These are phyloP conservation scores for Probosciger aterrimus DNA, from an alignment of 2,113 vertebrate genomes.

Conservation along the genomic window DNA sequence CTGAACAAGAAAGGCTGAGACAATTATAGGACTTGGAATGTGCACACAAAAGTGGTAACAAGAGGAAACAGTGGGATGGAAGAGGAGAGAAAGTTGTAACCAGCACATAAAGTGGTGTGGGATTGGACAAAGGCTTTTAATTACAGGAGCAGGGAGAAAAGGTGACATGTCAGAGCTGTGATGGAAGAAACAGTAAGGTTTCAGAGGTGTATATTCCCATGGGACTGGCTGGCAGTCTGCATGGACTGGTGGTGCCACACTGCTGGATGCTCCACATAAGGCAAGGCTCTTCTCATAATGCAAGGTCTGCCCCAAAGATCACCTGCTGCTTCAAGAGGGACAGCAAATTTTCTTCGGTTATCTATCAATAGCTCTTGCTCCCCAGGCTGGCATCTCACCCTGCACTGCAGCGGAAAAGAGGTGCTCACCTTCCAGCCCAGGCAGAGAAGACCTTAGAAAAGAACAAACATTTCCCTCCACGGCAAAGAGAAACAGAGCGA, in stretches of 20 bases:
- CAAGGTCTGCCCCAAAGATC: not conserved
- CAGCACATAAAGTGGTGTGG: not conserved
- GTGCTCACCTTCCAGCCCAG: not conserved
- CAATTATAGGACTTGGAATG: not conserved
- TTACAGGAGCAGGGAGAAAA: not conserved
- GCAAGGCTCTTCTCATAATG: not conserved
- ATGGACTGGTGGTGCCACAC: not conserved
- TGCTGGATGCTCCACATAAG: not conserved
- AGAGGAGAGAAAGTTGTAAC: not conserved
- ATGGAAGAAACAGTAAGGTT: not conserved
- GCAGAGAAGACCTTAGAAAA: not conserved
- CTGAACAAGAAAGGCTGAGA: not conserved
- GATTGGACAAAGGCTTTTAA: not conserved
- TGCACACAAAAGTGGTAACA: not conserved
- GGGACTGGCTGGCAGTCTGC: not conserved
- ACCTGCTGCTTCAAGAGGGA: not conserved
- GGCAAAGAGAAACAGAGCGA: accelerated
- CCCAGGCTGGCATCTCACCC: not conserved
- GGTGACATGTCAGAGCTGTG: accelerated
- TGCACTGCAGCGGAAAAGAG: not conserved
- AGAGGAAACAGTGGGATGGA: not conserved
- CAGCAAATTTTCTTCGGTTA: not conserved
- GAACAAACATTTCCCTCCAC: not conserved
- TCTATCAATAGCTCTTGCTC: not conserved
- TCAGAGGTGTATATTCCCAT: not conserved